Conservation (phyloP, 2,797 vertebrate species). For the Monodelphis domestica region DNA sequence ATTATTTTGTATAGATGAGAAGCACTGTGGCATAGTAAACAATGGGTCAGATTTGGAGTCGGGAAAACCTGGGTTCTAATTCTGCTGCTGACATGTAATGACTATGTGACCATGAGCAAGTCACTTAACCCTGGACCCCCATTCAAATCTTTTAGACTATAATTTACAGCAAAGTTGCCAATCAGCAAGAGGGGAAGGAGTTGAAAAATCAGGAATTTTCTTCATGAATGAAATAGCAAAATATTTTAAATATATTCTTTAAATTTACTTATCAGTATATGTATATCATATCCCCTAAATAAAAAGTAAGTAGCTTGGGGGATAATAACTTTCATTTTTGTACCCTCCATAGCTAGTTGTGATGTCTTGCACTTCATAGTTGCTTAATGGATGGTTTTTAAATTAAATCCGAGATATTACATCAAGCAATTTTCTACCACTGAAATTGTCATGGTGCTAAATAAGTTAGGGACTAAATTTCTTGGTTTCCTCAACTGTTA, state of each 20-base stretch:
- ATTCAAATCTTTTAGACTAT: not conserved
- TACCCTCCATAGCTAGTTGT: not conserved
- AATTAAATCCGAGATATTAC: constrained; percentile 37
- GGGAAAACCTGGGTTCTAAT: not conserved
- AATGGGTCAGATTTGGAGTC: not conserved
- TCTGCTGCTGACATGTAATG: not conserved
- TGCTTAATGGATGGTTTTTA: not conserved
- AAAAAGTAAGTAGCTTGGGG: not conserved
- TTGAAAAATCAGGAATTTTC: not conserved
- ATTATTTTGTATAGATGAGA: not conserved
- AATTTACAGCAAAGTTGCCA: not conserved
- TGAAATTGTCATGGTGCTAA: constrained; percentile 43
- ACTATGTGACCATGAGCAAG: not conserved
- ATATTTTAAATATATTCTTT: not conserved
- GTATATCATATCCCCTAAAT: not conserved
- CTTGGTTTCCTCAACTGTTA: not conserved
- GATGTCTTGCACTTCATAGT: not conserved
- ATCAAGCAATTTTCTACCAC: constrained; percentile 61
- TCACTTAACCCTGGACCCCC: not conserved
- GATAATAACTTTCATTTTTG: not conserved
- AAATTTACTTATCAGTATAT: not conserved
- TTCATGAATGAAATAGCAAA: not conserved
- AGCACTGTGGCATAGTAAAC: not conserved
- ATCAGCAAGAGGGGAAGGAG: not conserved
- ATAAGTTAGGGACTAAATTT: constrained; percentile 13